Evolutionary conservation across 2,113 vertebrate species (phyloP).

Genomic region (Crotophaga sulcirostris): DNA sequence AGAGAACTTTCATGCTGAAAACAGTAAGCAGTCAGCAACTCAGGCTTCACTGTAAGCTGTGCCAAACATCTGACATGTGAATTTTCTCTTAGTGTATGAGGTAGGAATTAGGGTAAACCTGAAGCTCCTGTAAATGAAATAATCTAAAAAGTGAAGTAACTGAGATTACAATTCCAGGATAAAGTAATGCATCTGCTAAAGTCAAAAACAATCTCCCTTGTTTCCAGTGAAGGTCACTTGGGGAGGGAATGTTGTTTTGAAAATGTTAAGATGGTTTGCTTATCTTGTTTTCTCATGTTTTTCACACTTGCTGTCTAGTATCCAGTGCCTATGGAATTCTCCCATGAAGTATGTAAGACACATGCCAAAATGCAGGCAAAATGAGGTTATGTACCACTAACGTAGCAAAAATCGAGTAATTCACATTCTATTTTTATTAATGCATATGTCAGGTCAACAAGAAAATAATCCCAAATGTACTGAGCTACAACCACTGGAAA

Average conservation of each 20-base stretch:
- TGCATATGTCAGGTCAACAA: fast-evolving
- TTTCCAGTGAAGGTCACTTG: not conserved
- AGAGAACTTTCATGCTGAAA: not conserved
- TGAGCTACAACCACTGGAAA: not conserved
- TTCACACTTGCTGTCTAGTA: not conserved
- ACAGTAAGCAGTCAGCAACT: not conserved
- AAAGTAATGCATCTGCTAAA: not conserved
- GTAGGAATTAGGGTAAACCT: not conserved
- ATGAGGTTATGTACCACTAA: not conserved
- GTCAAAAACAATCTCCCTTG: not conserved
- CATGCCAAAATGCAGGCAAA: not conserved
- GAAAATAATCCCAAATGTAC: not conserved
- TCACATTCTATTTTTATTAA: not conserved
- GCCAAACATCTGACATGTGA: not conserved
- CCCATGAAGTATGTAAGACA: fast-evolving
- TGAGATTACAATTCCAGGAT: not conserved
- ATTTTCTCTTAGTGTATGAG: not conserved
- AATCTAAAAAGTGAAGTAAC: not conserved
- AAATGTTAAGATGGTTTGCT: not conserved
- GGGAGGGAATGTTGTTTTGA: not conserved
- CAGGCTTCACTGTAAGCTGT: too few species aligned
- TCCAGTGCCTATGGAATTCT: not conserved
- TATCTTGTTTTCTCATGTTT: not conserved
- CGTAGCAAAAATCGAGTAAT: fast-evolving
- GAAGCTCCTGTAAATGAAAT: not conserved